These are phyloP conservation scores for Zophobas atratus DNA, from an alignment of 1,140 invertebrate species.

Conservation along the genomic window DNA sequence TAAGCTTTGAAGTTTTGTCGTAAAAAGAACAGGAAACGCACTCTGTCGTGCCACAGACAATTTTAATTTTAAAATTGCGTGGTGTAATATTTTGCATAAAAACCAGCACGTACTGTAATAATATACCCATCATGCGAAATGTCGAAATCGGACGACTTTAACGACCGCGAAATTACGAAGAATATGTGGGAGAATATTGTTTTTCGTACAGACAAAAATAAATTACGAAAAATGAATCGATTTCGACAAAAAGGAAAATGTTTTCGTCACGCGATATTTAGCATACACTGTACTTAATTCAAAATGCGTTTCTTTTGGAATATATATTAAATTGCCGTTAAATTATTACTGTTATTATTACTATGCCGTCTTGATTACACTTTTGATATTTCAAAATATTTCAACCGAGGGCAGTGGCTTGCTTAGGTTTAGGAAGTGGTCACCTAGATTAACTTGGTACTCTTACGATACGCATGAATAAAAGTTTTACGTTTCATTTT, in stretches of 20 bases:
- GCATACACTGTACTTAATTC: conserved; percentile 28
- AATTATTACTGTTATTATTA: background rate
- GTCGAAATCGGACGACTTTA: conserved; percentile 5
- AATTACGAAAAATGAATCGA: conserved; percentile 14
- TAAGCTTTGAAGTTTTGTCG: conserved; percentile 32
- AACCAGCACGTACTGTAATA: background rate
- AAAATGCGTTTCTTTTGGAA: conserved; percentile 25
- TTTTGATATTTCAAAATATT: background rate
- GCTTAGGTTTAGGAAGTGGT: too few relatives aligned
- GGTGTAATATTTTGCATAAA: conserved; percentile 9
- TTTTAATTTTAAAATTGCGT: conserved; percentile 41
- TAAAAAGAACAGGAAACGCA: conserved; percentile 31
- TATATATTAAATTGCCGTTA: conserved; percentile 23
- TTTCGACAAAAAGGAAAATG: conserved; percentile 20
- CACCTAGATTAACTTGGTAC: too few relatives aligned
- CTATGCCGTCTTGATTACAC: background rate
- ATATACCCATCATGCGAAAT: background rate
- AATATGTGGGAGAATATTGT: conserved; percentile 16
- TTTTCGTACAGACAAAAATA: conserved; percentile 17
- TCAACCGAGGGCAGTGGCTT: background rate
- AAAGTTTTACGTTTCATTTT: too few relatives aligned
- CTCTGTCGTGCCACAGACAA: conserved; percentile 2
- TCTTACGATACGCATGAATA: too few relatives aligned
- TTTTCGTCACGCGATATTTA: conserved; percentile 6
- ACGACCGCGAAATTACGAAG: conserved; percentile 23